Evolutionary conservation across 2,113 vertebrate genomes (phyloP).

Genomic region (Elaphurus davidianus): DNA sequence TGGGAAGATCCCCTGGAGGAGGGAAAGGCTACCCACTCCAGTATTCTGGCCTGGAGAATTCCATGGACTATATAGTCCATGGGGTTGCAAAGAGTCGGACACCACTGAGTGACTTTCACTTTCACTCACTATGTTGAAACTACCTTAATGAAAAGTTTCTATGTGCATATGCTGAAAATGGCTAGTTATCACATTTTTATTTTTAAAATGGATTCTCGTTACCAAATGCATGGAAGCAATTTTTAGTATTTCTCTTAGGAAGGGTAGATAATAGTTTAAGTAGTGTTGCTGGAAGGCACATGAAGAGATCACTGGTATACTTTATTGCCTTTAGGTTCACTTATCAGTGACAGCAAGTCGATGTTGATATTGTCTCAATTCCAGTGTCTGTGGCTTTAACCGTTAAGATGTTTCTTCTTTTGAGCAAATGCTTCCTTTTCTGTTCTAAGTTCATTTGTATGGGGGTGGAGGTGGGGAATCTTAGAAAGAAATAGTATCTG

Average conservation of each 20-base stretch:
- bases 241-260: conserved; percentile 49
- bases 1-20: not conserved
- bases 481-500: conserved; percentile 28
- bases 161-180: conserved; percentile 22
- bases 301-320: not conserved
- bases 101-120: not conserved
- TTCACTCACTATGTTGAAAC: not conserved
- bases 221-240: not conserved
- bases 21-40: not conserved
- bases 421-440: not conserved
- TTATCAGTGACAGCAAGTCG: not conserved
- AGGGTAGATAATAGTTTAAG: conserved; percentile 17
- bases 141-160: not conserved
- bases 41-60: not conserved
- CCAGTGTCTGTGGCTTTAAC: not conserved
- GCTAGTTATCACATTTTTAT: conserved; percentile 8
- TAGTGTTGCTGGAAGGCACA: not conserved
- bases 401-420: conserved; percentile 9
- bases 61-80: not conserved
- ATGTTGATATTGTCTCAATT: not conserved
- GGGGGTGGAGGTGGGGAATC: not conserved
- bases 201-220: conserved; percentile 19
- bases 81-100: not conserved
- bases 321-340: conserved; percentile 5
- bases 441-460: not conserved